Base-by-base conservation (phyloP, 2,888 invertebrate species). In the Heliothis peltigera region DNA sequence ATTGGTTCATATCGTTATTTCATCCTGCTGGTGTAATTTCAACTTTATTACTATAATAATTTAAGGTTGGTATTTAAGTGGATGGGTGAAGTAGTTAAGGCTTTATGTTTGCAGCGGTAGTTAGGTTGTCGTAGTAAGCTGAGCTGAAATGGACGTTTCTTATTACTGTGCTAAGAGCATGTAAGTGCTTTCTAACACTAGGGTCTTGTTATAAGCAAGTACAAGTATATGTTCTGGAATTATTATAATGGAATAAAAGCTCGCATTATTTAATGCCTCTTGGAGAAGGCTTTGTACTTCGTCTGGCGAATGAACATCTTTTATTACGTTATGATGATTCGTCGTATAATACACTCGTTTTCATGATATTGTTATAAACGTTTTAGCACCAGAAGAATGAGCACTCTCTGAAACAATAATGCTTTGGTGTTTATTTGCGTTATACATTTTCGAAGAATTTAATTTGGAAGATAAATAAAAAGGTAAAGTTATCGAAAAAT, bases 141-240 rank as follows among this genome's bases (percentile, higher is more conserved):
- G 73, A 61, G 64, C 58, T 72, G 73, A 75, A 74, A 73, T 77
- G 58, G 60, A 51, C 60, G 68, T 47, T 64, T 64, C 73, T 64
- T 72, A 72, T 77, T 73, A 73, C 71, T 57, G 21, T 10, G 35
- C 56, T 75, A 64, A 75, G 55, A 77, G 77, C 61, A 21, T 77
- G 54, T 56, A 64, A 75, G 75, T 77, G 74, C 75, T 68, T 76
- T 60, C 59, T 44, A 70, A 75, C 73, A 70, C 76, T 65, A 48
- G 49, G 7, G 60, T 54, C 56, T 65, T 70, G 60, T 70, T 70
- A 60, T 61, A 51, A 42, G 15, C 7, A 22, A 55, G 28, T 15
- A 17, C 18, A 42, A 54, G 22, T 53, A 48, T 48, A 53, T 53
- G 61, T 53, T 56, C 19, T 19, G 28, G 46, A 56, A 67, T 61